Evolutionary conservation across 2,113 vertebrate species (phyloP).

Genomic region (Beaufortia kweichowensis): DNA sequence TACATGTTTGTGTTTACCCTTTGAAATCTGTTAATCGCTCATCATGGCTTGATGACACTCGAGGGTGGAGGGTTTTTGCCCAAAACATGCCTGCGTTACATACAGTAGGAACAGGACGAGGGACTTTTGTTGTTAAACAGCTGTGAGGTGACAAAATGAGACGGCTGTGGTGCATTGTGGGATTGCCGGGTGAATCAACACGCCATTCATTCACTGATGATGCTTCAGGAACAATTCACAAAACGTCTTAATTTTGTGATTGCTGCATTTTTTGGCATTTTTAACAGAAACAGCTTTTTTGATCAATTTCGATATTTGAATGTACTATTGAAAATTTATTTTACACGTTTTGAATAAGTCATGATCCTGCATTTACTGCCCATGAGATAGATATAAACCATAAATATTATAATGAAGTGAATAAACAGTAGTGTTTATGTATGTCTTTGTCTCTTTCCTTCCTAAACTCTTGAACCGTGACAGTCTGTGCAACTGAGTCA

Average conservation of each 20-base stretch:
- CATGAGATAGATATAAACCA: no score
- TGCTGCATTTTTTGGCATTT: constrained; percentile 30
- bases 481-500: background rate
- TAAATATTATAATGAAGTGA: no score
- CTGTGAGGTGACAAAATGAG: constrained; percentile 35
- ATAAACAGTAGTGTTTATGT: no score
- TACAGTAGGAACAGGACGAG: background rate
- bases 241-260: constrained; percentile 52
- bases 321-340: no score
- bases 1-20: constrained; percentile 54
- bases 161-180: constrained; percentile 29
- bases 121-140: constrained; percentile 40
- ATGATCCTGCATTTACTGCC: no score
- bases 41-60: constrained; percentile 19
- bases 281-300: background rate
- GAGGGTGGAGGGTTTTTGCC: constrained; percentile 20
- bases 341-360: no score
- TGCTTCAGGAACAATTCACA: constrained; percentile 52
- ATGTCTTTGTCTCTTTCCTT: background rate
- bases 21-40: constrained; percentile 49
- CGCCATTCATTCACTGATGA: constrained; percentile 52
- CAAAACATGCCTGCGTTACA: constrained; percentile 20
- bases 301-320: no score
- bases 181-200: constrained; percentile 57
- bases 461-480: background rate